Base-by-base conservation (phyloP, 2,113 vertebrate genomes). In the Aplodontia rufa region DNA sequence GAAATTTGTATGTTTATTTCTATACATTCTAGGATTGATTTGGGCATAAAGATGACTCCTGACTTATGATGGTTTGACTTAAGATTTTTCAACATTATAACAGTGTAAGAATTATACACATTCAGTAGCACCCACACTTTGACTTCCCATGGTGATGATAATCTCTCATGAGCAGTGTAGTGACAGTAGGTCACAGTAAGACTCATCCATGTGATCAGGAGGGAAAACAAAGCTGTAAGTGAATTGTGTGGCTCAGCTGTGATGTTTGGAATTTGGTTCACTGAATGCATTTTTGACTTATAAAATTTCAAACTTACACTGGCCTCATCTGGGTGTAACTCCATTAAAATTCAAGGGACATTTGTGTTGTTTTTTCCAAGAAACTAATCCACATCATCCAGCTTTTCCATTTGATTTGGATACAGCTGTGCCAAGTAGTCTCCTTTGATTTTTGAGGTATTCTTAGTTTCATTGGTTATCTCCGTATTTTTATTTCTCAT, bases 401-500 rank as follows among this genome's bases (percentile, higher is more conserved):
- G 47, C 9, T 95, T 88, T 95, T 64, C 24, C 13, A 28, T 93
- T 90, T 83, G 42, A 78, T 75, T 94, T 75, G 40, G 40, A 49
- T 55, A 83, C 11, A 78, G 12, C n/a, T 74, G 37, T 85, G 17
- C 37, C 71, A 89, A 94, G 26, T 69, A 32, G 47, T 83, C 8
- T 20, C 49, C 60, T 72, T 40, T 47, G 17, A 82, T 42, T 90
- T 81, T 75, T 71, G 64, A 80, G 49, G 55, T 76, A 17, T 71
- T 14, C 35, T 53, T 47, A 53, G 35, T 72, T 75, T 87, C n/a
- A 51, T 89, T 80, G 72, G 6, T 45, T 64, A 81, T 90, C 53
- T 91, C 30, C 20, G 89, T 75, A 4, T 30, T 88, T 92, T 74
- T 55, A 78, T 51, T 71, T 80, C 19, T 68, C 66, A n/a, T 58